A percentile compares a stretch with the other conserved stretches of the same genome.
phyloP scores from a whole-genome alignment of 2,888 invertebrate species.

The Notodonta dromedarius region DNA sequence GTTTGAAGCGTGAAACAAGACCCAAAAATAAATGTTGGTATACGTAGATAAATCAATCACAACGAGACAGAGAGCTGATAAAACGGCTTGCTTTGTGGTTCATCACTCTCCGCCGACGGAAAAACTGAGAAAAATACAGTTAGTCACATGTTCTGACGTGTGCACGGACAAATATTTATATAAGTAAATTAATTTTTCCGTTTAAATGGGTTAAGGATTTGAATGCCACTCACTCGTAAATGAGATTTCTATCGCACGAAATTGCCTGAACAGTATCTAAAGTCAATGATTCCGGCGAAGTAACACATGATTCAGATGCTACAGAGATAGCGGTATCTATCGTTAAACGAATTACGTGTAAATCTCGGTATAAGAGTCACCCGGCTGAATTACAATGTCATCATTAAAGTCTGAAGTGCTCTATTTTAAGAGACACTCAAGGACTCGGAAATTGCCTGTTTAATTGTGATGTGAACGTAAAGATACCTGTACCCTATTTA shows the following conservation, averaged over 20 bases:
- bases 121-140: constrained; percentile 46
- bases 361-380: background rate
- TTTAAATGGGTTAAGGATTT: constrained; percentile 55
- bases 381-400: constrained; percentile 1
- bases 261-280: constrained; percentile 18
- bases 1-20: constrained; percentile 29
- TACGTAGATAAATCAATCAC: constrained; percentile 77
- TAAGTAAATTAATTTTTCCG: constrained; percentile 37
- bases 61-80: constrained; percentile 59
- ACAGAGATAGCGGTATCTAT: background rate
- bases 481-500: constrained; percentile 19
- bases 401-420: constrained; percentile 13
- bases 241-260: constrained; percentile 9
- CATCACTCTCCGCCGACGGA: constrained; percentile 49
- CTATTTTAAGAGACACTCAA: constrained; percentile 26
- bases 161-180: constrained; percentile 52
- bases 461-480: constrained; percentile 14
- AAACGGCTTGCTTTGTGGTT: constrained; percentile 53
- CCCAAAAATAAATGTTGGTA: constrained; percentile 47
- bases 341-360: background rate
- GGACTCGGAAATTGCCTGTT: constrained; percentile 17
- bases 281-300: constrained; percentile 8
- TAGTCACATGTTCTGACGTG: constrained; percentile 72
- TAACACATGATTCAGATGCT: constrained; percentile 18
- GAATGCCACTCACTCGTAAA: constrained; percentile 4